Evolutionary conservation across 2,888 invertebrate genomes (phyloP), one percentile per base, ranked within the genome.

Genomic region (Xanthorhoe designata): DNA sequence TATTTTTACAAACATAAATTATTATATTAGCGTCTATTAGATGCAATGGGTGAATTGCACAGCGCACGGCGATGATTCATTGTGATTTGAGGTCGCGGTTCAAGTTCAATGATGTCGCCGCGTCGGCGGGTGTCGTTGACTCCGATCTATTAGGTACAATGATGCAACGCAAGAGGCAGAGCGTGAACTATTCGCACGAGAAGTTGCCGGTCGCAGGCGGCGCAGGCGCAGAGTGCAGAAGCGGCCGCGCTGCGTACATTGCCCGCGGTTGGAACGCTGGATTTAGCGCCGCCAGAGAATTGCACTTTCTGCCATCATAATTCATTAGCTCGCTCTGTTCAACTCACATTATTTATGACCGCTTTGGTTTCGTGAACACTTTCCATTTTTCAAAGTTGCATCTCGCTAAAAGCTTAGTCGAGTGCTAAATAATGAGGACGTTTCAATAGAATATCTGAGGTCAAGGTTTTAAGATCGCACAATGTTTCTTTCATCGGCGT

Each of bases 311-410:
- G 81, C 82, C 84, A 82, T 85, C 85, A 86, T 91, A 91, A 91
- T 90, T 92, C 91, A 92, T 91, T 91, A 91, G 87, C 78, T 78
- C 85, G 85, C 87, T 88, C 81, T 80, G 83, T 84, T 86, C 85
- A 84, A 85, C 70, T 83, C 82, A 73, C 78, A 84, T 89, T 90
- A 92, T 92, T 92, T 91, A 91, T 87, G 85, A 80, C 81, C 78
- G 83, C 86, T 88, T 82, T 86, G 78, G 84, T 87, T 88, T 87
- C 87, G 86, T 88, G 81, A 83, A 85, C 83, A 85, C 85, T 86
- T 81, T 83, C 79, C 80, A 84, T 78, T 80, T 81, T 67, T 86
- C 82, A 87, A 84, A 82, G 86, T 85, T 82, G 82, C 79, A 78
- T 76, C 75, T 77, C 53, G 69, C 68, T 63, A 58, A 58, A 64